Evolutionary conservation across 1,140 invertebrate species (phyloP).

Genomic region (Nylanderia fulva): DNA sequence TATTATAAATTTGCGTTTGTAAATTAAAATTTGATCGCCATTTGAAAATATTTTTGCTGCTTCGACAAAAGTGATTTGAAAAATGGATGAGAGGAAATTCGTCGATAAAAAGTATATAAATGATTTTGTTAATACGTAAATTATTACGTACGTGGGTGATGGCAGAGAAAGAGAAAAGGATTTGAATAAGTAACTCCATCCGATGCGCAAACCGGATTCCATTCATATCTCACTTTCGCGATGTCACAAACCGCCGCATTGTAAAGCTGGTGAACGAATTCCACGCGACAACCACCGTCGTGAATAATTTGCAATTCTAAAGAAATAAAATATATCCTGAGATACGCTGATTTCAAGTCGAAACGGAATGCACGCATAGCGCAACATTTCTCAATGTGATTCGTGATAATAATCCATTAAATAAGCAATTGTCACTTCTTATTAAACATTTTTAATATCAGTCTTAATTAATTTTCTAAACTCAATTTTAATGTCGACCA

Average conservation of each 20-base stretch:
- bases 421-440: neutral
- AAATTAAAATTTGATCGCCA: neutral
- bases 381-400: neutral
- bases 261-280: slow-evolving; percentile 69
- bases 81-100: neutral
- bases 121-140: neutral
- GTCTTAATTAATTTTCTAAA: neutral
- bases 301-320: slow-evolving; percentile 76
- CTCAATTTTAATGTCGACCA: neutral
- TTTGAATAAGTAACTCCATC: slow-evolving; percentile 79
- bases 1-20: too few relatives aligned
- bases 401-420: neutral
- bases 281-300: slow-evolving; percentile 76
- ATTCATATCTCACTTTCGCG: slow-evolving; percentile 76
- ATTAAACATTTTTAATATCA: neutral
- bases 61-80: neutral
- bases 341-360: neutral
- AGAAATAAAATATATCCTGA: slow-evolving; percentile 34
- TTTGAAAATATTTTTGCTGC: neutral
- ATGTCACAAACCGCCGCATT: slow-evolving; percentile 69
- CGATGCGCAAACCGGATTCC: slow-evolving; percentile 79
- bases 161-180: slow-evolving; percentile 79
- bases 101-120: neutral
- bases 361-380: neutral
- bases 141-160: slow-evolving; percentile 57